Evolutionary conservation across 2,113 vertebrate species (phyloP).

Genomic region (Serilophus lunatus): DNA sequence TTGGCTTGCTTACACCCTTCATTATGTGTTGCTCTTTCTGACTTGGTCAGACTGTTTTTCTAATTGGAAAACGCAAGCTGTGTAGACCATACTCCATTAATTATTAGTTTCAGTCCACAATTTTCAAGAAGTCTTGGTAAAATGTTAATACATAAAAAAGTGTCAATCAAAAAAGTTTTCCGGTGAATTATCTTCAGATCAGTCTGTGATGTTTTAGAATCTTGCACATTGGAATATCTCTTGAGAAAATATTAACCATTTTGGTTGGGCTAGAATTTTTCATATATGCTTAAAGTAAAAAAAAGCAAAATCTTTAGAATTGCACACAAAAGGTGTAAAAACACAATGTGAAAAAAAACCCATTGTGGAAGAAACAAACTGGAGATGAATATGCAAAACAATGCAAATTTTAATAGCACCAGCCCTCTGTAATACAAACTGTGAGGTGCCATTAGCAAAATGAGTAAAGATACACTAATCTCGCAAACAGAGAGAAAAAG

Average conservation of each 20-base stretch:
- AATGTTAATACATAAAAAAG: background rate
- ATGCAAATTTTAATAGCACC: background rate
- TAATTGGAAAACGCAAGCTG: background rate
- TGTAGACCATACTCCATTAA: background rate
- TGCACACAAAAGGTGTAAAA: background rate
- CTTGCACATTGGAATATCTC: background rate
- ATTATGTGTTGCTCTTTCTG: background rate
- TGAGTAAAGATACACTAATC: background rate
- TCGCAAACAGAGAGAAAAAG: background rate
- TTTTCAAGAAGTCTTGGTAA: background rate
- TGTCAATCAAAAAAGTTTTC: background rate
- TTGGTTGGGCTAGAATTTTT: background rate
- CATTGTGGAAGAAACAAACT: background rate
- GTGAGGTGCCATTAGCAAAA: constrained; percentile 4
- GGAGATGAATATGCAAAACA: background rate
- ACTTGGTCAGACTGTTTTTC: background rate
- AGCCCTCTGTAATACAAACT: background rate
- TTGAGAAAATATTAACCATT: background rate
- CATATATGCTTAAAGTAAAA: background rate
- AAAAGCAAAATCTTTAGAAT: background rate
- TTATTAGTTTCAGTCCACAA: background rate
- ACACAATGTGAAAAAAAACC: background rate
- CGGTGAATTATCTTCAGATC: background rate
- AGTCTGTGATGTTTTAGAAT: background rate
- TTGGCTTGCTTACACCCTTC: background rate